Evolutionary conservation across 1,140 invertebrate species (phyloP), one percentile per base, ranked within the genome.

Genomic region (Drosophila orosa): DNA sequence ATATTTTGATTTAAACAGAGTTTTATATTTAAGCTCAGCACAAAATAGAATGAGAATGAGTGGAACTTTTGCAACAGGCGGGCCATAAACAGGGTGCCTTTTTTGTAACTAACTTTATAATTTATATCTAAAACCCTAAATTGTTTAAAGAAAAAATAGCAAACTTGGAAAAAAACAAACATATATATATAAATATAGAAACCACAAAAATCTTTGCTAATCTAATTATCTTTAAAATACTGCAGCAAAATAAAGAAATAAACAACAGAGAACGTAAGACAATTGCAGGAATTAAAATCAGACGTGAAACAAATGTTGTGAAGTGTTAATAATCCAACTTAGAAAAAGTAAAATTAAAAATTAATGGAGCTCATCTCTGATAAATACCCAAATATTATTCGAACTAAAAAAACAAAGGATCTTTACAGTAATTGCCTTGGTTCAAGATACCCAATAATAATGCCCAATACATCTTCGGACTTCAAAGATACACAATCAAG

Each of bases 401-500:
- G n/a, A n/a, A n/a, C 24, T 48, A 50, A 31, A 31, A 31, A 9
- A 33, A 35, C 50, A 35, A n/a, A 52, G 15, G 29, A 35, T 52
- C 8, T 35, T 52, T 52, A 9, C 19, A 52, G 29, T 52, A 52
- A 35, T 52, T 33, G 12, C 8, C 8, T 35, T 33, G 29, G 29
- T 35, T 35, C 9, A 22, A 24, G 19, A 35, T 22, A 35, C 15
- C 7, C 31, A 52, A 52, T n/a, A 33, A 52, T 33, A 35, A 52
- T 52, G 50, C 19, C 19, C 31, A 52, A 52, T 22, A 22, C 17
- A 35, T 52, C 19, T 35, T 24, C 31, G 50, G 29, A 35, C 31
- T 35, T 35, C 22, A 54, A 35, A 35, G 50, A 54, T 10, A 54
- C 19, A 54, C 31, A 54, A 13, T 15, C 13, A 54, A 54, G 50